Conservation (phyloP, 2,113 vertebrate genomes). For the Ceyx melanurus region DNA sequence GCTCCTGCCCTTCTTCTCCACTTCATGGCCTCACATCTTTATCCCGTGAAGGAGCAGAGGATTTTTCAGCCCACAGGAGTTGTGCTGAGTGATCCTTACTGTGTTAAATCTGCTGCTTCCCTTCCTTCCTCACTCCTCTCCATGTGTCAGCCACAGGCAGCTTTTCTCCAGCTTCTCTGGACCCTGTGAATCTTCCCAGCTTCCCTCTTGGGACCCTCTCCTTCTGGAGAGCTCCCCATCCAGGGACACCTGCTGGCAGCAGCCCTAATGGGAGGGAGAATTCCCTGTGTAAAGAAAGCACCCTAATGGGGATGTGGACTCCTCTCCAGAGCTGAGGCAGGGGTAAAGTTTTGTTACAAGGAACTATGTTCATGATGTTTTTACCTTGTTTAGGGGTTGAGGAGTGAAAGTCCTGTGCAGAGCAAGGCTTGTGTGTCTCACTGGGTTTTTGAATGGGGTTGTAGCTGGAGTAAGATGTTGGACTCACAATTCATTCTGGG, state of each 20-base stretch:
- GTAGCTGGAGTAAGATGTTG: not conserved
- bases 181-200: not conserved
- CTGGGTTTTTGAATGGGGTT: not conserved
- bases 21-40: not conserved
- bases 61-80: not conserved
- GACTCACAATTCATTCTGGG: not conserved
- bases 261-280: not conserved
- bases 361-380: fast-evolving
- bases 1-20: not conserved
- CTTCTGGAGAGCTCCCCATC: not conserved
- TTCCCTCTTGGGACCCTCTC: not conserved
- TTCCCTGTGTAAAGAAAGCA: not conserved
- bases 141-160: not conserved
- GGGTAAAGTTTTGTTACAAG: not conserved
- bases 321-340: not conserved
- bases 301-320: fast-evolving
- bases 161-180: not conserved
- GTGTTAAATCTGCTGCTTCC: fast-evolving
- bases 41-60: not conserved
- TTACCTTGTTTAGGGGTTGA: not conserved
- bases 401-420: not conserved
- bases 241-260: not conserved
- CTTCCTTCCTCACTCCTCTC: not conserved
- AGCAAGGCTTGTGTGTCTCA: not conserved
- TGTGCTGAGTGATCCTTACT: fast-evolving